Evolutionary conservation across 2,888 invertebrate genomes (phyloP).

Genomic region (Digitonthophagus gazella): DNA sequence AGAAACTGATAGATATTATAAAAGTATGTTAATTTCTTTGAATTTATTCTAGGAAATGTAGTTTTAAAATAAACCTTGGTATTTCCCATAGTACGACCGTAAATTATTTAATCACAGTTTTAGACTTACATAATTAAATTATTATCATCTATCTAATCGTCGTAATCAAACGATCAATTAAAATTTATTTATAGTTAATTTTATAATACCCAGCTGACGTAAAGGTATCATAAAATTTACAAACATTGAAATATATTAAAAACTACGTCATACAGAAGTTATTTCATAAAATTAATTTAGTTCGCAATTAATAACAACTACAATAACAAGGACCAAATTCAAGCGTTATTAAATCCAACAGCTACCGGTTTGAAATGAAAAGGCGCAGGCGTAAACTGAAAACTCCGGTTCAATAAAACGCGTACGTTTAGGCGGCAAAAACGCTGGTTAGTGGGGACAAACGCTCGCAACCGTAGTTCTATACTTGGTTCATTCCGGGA

Average conservation of each 20-base stretch:
- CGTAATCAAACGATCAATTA: background rate
- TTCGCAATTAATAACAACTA: too few relatives aligned
- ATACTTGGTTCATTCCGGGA: constrained; percentile 2
- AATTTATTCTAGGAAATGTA: too few relatives aligned
- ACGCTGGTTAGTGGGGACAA: background rate
- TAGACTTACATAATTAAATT: background rate
- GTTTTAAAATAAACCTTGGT: background rate
- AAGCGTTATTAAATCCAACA: too few relatives aligned
- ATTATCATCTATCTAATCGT: background rate
- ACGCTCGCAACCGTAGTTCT: background rate
- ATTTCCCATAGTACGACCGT: background rate
- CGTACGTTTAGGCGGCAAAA: background rate
- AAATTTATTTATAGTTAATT: too few relatives aligned
- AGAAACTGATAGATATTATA: too few relatives aligned
- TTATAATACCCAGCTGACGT: too few relatives aligned
- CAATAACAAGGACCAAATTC: too few relatives aligned
- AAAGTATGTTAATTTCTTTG: too few relatives aligned
- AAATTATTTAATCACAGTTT: background rate
- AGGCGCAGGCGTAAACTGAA: background rate
- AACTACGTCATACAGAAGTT: too few relatives aligned
- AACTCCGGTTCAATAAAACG: background rate
- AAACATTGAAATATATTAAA: too few relatives aligned
- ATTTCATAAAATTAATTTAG: too few relatives aligned
- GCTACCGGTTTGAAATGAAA: background rate
- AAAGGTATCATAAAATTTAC: too few relatives aligned